Conservation (phyloP, 1,140 invertebrate species). For the Tenebrio molitor region DNA sequence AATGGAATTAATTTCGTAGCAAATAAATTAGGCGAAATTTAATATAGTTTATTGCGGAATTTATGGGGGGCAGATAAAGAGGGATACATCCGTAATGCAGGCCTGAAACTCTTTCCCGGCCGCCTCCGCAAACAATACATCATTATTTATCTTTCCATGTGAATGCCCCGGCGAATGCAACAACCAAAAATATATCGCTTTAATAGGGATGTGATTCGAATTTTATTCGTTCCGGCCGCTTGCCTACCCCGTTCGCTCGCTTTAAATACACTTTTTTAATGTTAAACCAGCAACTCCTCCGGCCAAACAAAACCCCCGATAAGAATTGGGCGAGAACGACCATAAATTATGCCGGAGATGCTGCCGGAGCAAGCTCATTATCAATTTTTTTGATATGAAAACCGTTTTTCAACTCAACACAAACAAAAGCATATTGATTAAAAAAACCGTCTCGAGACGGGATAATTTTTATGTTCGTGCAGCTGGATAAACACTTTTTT, state of each 20-base stretch:
- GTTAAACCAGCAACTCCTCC: neutral
- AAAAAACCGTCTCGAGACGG: neutral
- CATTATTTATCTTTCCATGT: conserved; percentile 56
- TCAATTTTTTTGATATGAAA: conserved; percentile 13
- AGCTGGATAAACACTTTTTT: conserved; percentile 26
- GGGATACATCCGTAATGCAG: conserved; percentile 39
- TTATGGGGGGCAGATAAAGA: conserved; percentile 42
- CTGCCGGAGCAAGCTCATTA: conserved; percentile 13
- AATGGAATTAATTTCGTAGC: conserved; percentile 42
- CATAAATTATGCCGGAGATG: conserved; percentile 3
- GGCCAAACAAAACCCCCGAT: conserved; percentile 1
- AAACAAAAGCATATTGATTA: conserved; percentile 27
- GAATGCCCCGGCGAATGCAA: conserved; percentile 51
- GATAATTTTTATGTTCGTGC: conserved; percentile 5
- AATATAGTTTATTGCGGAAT: conserved; percentile 45
- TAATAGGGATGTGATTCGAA: conserved; percentile 54
- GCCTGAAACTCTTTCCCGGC: conserved; percentile 33
- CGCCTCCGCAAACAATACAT: conserved; percentile 53
- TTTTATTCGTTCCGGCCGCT: conserved; percentile 46
- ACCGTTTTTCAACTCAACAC: conserved; percentile 4
- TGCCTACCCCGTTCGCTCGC: neutral
- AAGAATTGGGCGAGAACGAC: conserved; percentile 2
- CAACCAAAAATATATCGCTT: conserved; percentile 54
- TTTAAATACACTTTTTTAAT: conserved; percentile 33
- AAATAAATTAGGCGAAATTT: conserved; percentile 47